Percentiles rank a stretch among this genome's conserved stretches.
Evolutionary conservation across 1,140 invertebrate species (phyloP).

Genomic region (Teleogryllus occipitalis): DNA sequence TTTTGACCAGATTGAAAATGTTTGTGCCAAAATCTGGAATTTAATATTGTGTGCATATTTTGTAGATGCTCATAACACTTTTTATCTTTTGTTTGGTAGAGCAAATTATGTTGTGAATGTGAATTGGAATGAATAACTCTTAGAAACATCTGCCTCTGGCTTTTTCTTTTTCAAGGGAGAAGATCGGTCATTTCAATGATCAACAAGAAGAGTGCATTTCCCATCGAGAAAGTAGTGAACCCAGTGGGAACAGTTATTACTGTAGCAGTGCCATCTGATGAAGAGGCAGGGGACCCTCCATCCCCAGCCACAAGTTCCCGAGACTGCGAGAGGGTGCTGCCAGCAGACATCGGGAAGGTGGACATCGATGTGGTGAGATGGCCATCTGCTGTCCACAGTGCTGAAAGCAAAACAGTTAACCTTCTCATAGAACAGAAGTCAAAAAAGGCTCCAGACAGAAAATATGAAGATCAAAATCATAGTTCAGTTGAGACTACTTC

Average conservation of each 20-base stretch:
- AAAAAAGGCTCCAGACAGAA: no score
- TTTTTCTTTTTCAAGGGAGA: conserved; percentile 64
- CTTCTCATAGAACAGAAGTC: no score
- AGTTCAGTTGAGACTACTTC: no score
- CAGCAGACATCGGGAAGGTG: neutral
- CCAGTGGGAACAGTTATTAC: conserved; percentile 60
- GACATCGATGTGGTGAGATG: neutral
- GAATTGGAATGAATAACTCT: conserved; percentile 2
- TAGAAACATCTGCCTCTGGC: conserved; percentile 60
- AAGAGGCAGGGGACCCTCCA: neutral
- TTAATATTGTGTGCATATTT: neutral
- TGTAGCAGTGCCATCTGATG: conserved; percentile 35
- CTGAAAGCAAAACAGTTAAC: no score
- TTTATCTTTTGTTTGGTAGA: neutral
- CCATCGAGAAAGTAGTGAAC: conserved; percentile 59
- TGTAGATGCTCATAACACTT: conserved; percentile 8
- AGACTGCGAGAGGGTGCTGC: neutral
- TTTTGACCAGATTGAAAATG: neutral
- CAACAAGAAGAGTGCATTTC: conserved; percentile 30
- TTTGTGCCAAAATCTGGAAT: neutral
- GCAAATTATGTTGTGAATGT: neutral
- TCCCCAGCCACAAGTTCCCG: neutral
- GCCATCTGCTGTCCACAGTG: neutral
- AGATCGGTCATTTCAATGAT: conserved; percentile 44
- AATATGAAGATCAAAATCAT: no score